Conservation (phyloP, 2,888 invertebrate species). For the Plagodis pulveraria region DNA sequence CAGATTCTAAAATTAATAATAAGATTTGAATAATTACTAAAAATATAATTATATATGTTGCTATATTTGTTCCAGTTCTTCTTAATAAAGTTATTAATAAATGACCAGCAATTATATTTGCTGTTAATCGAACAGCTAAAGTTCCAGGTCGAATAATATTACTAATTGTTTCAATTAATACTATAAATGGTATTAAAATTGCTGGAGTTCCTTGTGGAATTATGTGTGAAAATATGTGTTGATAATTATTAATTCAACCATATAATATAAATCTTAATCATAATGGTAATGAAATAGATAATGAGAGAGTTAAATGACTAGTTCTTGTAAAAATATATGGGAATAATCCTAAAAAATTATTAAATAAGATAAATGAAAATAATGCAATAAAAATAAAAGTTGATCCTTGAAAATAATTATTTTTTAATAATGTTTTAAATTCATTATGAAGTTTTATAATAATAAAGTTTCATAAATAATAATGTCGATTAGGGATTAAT, state of each 20-base stretch:
- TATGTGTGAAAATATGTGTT: slow-evolving; percentile 88
- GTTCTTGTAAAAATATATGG: slow-evolving; percentile 90
- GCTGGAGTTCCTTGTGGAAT: slow-evolving; percentile 88
- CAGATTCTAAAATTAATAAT: slow-evolving; percentile 83
- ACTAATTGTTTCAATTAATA: slow-evolving; percentile 90
- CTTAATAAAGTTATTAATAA: slow-evolving; percentile 87
- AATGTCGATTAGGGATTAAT: slow-evolving; percentile 63
- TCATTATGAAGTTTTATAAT: slow-evolving; percentile 77
- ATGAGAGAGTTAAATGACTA: slow-evolving; percentile 86
- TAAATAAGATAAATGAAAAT: slow-evolving; percentile 86
- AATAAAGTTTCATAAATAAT: slow-evolving; percentile 73
- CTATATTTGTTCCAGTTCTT: slow-evolving; percentile 53
- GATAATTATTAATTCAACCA: slow-evolving; percentile 75
- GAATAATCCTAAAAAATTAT: slow-evolving; percentile 89
- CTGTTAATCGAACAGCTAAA: slow-evolving; percentile 88
- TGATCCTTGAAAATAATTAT: slow-evolving; percentile 73
- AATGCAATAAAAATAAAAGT: slow-evolving; percentile 84
- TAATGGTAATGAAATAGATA: slow-evolving; percentile 85
- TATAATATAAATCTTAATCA: slow-evolving; percentile 86
- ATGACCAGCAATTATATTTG: slow-evolving; percentile 92
- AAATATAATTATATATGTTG: slow-evolving; percentile 56
- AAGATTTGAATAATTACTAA: slow-evolving; percentile 77
- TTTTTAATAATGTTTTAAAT: slow-evolving; percentile 83
- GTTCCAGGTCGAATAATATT: slow-evolving; percentile 89
- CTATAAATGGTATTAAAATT: slow-evolving; percentile 89